Conservation (phyloP, 1,140 invertebrate genomes). For the Batillaria attramentaria region DNA sequence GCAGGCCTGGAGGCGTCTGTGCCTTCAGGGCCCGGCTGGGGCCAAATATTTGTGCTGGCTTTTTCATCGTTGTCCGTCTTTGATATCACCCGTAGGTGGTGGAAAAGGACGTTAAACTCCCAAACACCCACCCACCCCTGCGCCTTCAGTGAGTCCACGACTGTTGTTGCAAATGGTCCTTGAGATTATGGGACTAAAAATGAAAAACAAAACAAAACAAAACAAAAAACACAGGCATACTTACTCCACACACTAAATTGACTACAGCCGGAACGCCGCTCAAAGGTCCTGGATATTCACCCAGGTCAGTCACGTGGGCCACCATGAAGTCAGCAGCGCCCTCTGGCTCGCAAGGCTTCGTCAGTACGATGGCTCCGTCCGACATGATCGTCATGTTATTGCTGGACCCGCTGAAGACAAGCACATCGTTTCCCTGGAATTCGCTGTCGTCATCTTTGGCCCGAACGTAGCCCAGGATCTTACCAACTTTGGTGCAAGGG, state of each 20-base stretch:
- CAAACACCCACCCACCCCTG: too few species aligned
- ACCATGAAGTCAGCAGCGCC: background rate
- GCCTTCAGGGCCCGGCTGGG: too few species aligned
- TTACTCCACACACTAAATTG: background rate
- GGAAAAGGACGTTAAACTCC: too few species aligned
- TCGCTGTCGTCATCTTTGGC: conserved; percentile 8
- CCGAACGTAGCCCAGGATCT: background rate
- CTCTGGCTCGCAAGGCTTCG: background rate
- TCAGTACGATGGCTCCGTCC: background rate
- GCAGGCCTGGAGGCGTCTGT: too few species aligned
- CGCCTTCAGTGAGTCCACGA: too few species aligned
- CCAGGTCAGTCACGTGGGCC: conserved; percentile 1
- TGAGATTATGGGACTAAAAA: too few species aligned
- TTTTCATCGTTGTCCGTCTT: too few species aligned
- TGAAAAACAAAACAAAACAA: too few species aligned
- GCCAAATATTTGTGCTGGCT: too few species aligned
- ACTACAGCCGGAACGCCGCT: background rate
- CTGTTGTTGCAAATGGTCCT: too few species aligned
- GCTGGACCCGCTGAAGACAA: conserved; percentile 4
- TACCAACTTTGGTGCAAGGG: background rate
- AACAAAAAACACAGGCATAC: too few species aligned
- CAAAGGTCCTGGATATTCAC: background rate
- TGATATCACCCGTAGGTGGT: too few species aligned
- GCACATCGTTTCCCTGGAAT: background rate
- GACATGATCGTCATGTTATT: background rate